Percentiles rank a stretch among this genome's conserved stretches.
phyloP scores from a whole-genome alignment of 1,140 invertebrate genomes.

The Manduca sexta region DNA sequence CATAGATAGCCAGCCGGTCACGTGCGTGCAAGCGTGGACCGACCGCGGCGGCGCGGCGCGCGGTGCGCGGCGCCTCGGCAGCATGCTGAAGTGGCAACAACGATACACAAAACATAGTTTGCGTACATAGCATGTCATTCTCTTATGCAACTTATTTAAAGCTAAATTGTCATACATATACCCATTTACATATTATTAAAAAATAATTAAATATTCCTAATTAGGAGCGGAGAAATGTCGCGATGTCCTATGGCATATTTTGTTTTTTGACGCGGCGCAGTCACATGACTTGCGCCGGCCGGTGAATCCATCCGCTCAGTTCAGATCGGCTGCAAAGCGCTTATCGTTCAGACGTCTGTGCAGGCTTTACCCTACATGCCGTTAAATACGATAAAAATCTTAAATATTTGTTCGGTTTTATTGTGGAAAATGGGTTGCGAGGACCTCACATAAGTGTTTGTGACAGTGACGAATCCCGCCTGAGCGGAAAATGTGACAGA shows the following conservation, averaged over 20 bases:
- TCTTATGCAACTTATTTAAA: no score
- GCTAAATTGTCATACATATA: no score
- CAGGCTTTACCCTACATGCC: constrained; percentile 17
- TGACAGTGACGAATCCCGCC: constrained; percentile 3
- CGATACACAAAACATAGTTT: no score
- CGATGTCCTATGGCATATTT: constrained; percentile 45
- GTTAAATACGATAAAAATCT: constrained; percentile 24
- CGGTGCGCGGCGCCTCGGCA: no score
- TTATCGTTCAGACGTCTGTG: constrained; percentile 15
- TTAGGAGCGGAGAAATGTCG: constrained; percentile 15
- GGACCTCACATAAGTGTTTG: constrained; percentile 28
- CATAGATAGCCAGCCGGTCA: constrained; percentile 27
- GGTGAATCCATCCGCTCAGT: constrained; percentile 19
- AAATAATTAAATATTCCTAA: no score
- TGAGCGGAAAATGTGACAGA: constrained; percentile 20
- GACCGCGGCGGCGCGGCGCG: constrained; percentile 7
- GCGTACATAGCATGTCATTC: no score
- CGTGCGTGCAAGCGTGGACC: constrained; percentile 35
- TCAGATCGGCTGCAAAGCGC: constrained; percentile 32
- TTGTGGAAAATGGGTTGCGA: constrained; percentile 32
- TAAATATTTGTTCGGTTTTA: constrained; percentile 5
- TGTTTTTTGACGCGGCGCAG: constrained; percentile 43
- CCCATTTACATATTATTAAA: no score
- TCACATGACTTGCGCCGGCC: constrained; percentile 56
- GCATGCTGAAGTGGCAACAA: no score